Evolutionary conservation across 53 echinoderm and acorn worm genomes (phyloP).

Genomic region (Luidia sarsii): DNA sequence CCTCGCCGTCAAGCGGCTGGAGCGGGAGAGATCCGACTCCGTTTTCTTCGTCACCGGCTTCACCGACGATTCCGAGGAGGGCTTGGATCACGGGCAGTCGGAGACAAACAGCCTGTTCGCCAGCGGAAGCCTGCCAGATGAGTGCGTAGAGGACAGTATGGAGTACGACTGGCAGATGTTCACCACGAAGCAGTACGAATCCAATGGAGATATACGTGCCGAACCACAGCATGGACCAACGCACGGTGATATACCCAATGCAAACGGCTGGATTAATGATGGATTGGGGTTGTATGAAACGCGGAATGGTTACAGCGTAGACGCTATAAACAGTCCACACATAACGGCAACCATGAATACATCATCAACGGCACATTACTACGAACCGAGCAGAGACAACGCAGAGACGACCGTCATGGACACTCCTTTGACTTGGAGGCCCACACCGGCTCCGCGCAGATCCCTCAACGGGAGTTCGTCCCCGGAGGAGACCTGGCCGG

Average conservation of each 20-base stretch:
- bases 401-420: too few relatives aligned
- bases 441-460: slow-evolving; percentile 22
- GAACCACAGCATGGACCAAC: background rate
- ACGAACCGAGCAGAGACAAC: too few relatives aligned
- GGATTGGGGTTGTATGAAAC: too few relatives aligned
- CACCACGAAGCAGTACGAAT: slow-evolving; percentile 4
- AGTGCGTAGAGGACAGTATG: slow-evolving; percentile 39
- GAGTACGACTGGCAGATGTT: slow-evolving; percentile 19
- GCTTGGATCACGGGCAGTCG: slow-evolving; percentile 7
- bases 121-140: slow-evolving; percentile 26
- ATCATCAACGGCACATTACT: background rate
- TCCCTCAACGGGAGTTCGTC: background rate
- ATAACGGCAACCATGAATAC: background rate
- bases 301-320: background rate
- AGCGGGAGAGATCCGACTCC: slow-evolving; percentile 44
- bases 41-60: slow-evolving; percentile 57
- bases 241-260: background rate
- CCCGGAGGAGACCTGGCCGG: background rate
- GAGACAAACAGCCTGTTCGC: slow-evolving; percentile 25
- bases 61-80: slow-evolving; percentile 13
- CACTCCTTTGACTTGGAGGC: background rate
- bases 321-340: background rate
- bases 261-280: slow-evolving; percentile 5
- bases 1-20: slow-evolving; percentile 50
- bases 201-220: background rate